Percentiles rank a stretch among this genome's conserved stretches.
These are phyloP conservation scores for Yponomeuta sedellus DNA, from an alignment of 2,888 invertebrate species.

Conservation along the genomic window DNA sequence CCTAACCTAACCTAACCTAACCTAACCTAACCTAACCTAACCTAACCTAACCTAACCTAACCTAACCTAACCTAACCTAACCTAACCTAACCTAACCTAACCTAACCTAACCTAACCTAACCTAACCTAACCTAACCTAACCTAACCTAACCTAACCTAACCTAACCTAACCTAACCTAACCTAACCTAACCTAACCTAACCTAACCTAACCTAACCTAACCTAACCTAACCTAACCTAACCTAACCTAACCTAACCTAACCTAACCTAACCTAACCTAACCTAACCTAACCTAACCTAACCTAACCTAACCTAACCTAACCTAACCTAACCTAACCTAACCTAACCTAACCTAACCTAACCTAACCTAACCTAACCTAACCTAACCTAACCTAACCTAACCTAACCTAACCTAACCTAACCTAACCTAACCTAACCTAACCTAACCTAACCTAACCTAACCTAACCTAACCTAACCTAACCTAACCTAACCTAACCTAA, in stretches of 20 bases:
- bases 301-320: conserved; percentile 21
- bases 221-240: conserved; percentile 20
- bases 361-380: conserved; percentile 20
- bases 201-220: conserved; percentile 20
- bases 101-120: conserved; percentile 20
- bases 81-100: conserved; percentile 20
- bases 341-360: conserved; percentile 20
- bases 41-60: conserved; percentile 18
- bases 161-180: conserved; percentile 20
- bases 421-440: conserved; percentile 20
- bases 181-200: conserved; percentile 20
- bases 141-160: conserved; percentile 20
- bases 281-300: conserved; percentile 20
- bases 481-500: not conserved
- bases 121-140: conserved; percentile 20
- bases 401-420: conserved; percentile 19
- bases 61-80: conserved; percentile 19
- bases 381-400: conserved; percentile 18
- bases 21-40: conserved; percentile 19
- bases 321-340: conserved; percentile 20
- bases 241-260: conserved; percentile 20
- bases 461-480: conserved; percentile 19
- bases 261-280: conserved; percentile 19
- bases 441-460: conserved; percentile 19
- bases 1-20: conserved; percentile 19